These are phyloP conservation scores for Molossus molossus DNA, from an alignment of 2,797 vertebrate species.

Conservation along the genomic window DNA sequence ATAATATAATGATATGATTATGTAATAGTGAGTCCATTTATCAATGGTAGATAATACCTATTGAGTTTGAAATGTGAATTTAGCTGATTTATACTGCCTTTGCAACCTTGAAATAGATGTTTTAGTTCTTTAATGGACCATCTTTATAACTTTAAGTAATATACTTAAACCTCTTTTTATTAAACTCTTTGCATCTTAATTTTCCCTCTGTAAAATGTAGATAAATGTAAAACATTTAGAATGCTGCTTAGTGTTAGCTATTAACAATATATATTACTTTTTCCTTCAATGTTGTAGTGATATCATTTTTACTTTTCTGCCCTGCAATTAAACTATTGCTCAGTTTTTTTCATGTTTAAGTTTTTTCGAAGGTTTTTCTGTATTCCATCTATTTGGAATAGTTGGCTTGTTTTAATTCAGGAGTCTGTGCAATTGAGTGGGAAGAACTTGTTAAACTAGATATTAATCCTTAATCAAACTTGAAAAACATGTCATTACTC, in stretches of 20 bases:
- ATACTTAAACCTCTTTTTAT: constrained; percentile 22
- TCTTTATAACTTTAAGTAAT: constrained; percentile 63
- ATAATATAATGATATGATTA: neutral
- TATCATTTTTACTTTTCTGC: constrained; percentile 12
- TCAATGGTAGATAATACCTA: neutral
- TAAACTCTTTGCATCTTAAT: neutral
- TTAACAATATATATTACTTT: neutral
- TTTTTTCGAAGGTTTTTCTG: constrained; percentile 41
- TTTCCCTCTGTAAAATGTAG: neutral
- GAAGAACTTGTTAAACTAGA: constrained; percentile 41
- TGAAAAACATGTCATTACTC: constrained; percentile 32
- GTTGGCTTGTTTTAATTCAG: constrained; percentile 60
- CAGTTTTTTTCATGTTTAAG: constrained; percentile 20
- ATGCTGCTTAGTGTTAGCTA: neutral
- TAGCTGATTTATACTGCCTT: neutral
- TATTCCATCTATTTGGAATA: constrained; percentile 58
- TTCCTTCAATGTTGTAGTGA: neutral
- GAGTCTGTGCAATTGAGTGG: constrained; percentile 3
- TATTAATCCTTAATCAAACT: constrained; percentile 60
- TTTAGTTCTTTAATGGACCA: constrained; percentile 28
- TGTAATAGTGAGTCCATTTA: neutral
- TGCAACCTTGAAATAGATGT: constrained; percentile 41
- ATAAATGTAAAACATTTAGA: constrained; percentile 36
- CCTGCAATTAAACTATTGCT: neutral
- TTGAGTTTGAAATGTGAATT: constrained; percentile 36